phyloP scores from a whole-genome alignment of 2,888 invertebrate genomes.

The Trissoscelio sp. region DNA sequence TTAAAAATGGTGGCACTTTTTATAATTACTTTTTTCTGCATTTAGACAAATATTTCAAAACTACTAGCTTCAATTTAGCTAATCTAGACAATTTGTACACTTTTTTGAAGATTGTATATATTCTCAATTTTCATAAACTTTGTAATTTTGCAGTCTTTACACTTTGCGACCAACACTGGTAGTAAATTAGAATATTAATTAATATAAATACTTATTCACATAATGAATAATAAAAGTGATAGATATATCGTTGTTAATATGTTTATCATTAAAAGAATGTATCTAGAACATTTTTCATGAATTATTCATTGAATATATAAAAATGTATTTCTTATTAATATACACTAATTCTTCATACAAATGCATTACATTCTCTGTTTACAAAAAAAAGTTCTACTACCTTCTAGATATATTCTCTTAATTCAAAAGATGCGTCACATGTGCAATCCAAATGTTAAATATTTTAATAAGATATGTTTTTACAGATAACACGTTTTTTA shows the following conservation, averaged over 20 bases:
- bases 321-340: neutral
- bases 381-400: too few relatives aligned
- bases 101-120: neutral
- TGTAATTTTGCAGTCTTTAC: neutral
- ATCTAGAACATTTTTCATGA: constrained; percentile 13
- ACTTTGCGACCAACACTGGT: neutral
- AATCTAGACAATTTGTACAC: neutral
- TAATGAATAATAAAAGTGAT: neutral
- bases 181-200: neutral
- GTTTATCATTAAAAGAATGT: constrained; percentile 28
- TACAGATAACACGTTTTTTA: constrained; percentile 31
- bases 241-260: constrained; percentile 44
- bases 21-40: too few relatives aligned
- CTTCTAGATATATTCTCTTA: constrained; percentile 41
- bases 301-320: neutral
- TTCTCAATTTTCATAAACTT: neutral
- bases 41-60: too few relatives aligned
- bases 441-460: constrained; percentile 57
- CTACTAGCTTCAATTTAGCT: too few relatives aligned
- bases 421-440: constrained; percentile 14
- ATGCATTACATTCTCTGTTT: too few relatives aligned
- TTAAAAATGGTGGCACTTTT: too few relatives aligned
- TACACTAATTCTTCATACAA: neutral
- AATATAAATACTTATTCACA: neutral
- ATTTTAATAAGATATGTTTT: constrained; percentile 55